These are phyloP conservation scores for Python bivittatus DNA, from an alignment of 2,113 vertebrate genomes.

Conservation along the genomic window DNA sequence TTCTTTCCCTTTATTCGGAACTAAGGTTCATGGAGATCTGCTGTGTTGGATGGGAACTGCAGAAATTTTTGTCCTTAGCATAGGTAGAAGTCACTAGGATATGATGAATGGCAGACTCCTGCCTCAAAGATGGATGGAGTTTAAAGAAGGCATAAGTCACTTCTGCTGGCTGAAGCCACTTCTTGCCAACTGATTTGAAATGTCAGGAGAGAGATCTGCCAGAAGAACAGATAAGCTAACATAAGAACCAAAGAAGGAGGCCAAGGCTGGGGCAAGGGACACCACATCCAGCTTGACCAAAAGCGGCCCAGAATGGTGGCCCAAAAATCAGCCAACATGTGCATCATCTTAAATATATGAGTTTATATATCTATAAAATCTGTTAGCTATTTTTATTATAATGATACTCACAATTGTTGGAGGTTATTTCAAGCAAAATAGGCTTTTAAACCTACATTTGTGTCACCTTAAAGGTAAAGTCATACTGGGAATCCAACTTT, in stretches of 20 bases:
- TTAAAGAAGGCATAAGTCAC: neutral
- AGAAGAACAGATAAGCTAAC: neutral
- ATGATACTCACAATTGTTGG: neutral
- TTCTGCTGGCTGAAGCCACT: neutral
- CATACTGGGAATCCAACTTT: too few species aligned
- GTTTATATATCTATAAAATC: neutral
- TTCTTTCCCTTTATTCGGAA: neutral
- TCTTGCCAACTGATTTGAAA: neutral
- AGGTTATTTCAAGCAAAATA: too few species aligned
- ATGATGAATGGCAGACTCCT: neutral
- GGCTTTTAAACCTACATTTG: too few species aligned
- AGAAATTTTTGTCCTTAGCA: neutral
- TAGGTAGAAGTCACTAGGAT: neutral
- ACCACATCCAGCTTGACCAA: neutral
- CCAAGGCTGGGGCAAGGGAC: neutral
- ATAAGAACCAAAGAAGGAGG: neutral
- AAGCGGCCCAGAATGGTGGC: neutral
- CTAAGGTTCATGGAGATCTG: neutral
- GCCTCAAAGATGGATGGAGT: neutral
- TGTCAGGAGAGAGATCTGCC: neutral
- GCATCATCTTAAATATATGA: neutral
- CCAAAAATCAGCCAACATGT: neutral
- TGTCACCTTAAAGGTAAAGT: too few species aligned
- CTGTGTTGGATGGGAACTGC: neutral
- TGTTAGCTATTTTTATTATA: neutral